Base-by-base conservation (phyloP, 2,888 invertebrate genomes). In the Platerodrilus igneus region DNA sequence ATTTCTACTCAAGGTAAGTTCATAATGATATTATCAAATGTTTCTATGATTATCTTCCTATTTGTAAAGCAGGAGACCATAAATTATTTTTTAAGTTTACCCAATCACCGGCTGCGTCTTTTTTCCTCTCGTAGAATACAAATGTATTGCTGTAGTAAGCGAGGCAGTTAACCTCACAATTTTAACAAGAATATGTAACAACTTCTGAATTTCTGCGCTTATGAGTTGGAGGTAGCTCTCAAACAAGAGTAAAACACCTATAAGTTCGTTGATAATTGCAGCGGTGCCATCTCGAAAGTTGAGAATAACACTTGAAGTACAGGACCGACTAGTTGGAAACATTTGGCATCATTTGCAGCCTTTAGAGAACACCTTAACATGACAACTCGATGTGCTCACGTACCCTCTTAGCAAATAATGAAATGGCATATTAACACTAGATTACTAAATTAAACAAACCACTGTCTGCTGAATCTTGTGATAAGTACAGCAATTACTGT, bases 391-490 rank as follows among this genome's bases (percentile, higher is more conserved):
- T 45, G 41, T 53, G 40, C 50, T 53, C 52, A 55, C 52, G 57
- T 55, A 51, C 56, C 56, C 56, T 52, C 52, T 54, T 41, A 40
- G 57, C 58, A 59, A 61, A 61, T 60, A 61, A 54, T 57, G 55
- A 51, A 48, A 51, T 51, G 41, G 51, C 53, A 52, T 57, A 56
- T 59, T 57, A 57, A 52, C 45, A 51, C 50, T 53, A 57, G 60
- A 58, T 62, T 62, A 57, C 58, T 59, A 59, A 62, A 64, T 63
- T 63, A 62, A 62, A 63, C 64, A 61, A 62, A 60, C 58, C 60
- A 51, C 54, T 48, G 54, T 51, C 44, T 48, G 52, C 53, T 49
- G 56, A 51, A 51, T 55, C 50, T 44, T 45, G 57, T 57, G 62
- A 62, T 62, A 62, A 60, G 57, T 58, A 47, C 51, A 35, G 46